phyloP scores from a whole-genome alignment of 1,140 invertebrate species.

The Cyclina sinensis region DNA sequence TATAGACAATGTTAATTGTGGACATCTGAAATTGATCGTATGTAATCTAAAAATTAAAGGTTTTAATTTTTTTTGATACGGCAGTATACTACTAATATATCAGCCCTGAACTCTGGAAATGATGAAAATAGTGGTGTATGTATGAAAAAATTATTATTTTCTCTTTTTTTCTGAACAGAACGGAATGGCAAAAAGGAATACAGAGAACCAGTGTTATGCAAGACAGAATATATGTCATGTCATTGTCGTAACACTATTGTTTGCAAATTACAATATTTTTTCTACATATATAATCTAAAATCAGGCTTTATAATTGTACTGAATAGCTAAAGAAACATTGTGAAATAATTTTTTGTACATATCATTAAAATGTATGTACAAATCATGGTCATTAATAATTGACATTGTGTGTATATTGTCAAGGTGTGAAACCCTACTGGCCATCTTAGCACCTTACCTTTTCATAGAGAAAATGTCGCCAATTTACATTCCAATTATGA shows the following conservation, averaged over 20 bases:
- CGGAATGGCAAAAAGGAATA: too few species aligned
- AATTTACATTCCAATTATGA: not conserved
- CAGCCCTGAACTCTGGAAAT: too few species aligned
- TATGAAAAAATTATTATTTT: too few species aligned
- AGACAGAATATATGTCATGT: too few species aligned
- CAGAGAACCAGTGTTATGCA: too few species aligned
- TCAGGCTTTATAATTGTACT: not conserved
- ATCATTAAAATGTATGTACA: not conserved
- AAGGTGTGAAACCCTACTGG: constrained; percentile 17
- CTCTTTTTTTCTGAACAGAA: too few species aligned
- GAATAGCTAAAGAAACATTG: not conserved
- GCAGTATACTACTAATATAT: too few species aligned
- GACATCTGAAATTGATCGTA: too few species aligned
- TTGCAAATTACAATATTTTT: constrained; percentile 2
- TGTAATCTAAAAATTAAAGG: too few species aligned
- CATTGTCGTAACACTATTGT: not conserved
- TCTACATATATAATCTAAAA: not conserved
- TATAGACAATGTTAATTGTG: too few species aligned
- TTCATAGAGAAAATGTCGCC: not conserved
- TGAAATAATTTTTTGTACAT: not conserved
- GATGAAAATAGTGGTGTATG: too few species aligned
- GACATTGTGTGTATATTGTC: not conserved
- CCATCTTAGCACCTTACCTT: not conserved
- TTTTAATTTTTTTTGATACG: too few species aligned
- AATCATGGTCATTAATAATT: not conserved